These are phyloP conservation scores for Apistogramma diplotaenia DNA, from an alignment of 2,113 vertebrate genomes.

Conservation along the genomic window DNA sequence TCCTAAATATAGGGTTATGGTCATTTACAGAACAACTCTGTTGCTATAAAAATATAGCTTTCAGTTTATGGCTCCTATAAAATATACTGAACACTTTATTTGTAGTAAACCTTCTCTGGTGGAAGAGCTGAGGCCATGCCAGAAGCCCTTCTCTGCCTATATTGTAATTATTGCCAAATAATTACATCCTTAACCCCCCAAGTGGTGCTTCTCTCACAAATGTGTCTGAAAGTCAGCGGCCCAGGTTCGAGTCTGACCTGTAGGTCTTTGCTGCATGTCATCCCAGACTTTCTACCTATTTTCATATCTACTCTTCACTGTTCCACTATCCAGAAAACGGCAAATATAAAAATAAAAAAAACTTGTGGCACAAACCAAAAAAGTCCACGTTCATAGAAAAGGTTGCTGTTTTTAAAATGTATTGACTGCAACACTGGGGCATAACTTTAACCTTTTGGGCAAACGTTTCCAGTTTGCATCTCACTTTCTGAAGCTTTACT, in stretches of 20 bases:
- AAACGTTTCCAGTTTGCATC: too few relatives aligned
- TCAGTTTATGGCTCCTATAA: not conserved
- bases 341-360: too few relatives aligned
- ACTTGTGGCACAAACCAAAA: not conserved
- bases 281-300: too few relatives aligned
- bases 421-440: too few relatives aligned
- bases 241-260: too few relatives aligned
- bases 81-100: not conserved
- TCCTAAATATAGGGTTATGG: not conserved
- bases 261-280: too few relatives aligned
- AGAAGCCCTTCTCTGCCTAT: not conserved
- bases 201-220: not conserved
- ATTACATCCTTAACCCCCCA: not conserved
- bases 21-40: not conserved
- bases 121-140: not conserved
- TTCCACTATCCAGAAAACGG: too few relatives aligned
- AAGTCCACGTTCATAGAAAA: not conserved
- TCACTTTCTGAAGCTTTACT: not conserved
- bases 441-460: too few relatives aligned
- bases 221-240: too few relatives aligned
- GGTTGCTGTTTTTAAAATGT: not conserved
- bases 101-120: not conserved
- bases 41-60: not conserved
- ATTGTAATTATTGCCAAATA: not conserved
- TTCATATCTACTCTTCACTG: too few relatives aligned